Conservation (phyloP, 2,113 vertebrate species). For the Uropsilus gracilis region DNA sequence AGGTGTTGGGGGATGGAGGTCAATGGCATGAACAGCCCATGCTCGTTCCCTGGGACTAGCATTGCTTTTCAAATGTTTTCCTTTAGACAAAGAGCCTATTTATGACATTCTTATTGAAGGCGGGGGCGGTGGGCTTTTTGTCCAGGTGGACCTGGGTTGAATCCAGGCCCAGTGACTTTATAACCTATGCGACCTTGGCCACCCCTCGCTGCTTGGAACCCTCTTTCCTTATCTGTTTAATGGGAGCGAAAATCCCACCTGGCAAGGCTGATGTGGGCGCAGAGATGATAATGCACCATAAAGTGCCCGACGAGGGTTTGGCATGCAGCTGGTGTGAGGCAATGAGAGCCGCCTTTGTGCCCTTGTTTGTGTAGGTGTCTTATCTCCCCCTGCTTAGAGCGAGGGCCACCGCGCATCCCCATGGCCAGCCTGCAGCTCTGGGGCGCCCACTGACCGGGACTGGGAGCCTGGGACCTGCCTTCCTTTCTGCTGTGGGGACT, state of each 20-base stretch:
- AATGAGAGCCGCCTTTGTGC: slow-evolving; percentile 52
- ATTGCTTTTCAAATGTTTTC: not conserved
- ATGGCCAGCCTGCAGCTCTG: not conserved
- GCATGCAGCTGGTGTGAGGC: not conserved
- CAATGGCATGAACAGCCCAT: not conserved
- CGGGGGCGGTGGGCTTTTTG: slow-evolving; percentile 21
- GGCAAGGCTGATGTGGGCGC: slow-evolving; percentile 58
- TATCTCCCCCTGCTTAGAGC: not conserved
- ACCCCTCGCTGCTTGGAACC: not conserved
- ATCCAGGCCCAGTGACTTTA: not conserved
- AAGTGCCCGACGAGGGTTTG: slow-evolving; percentile 47
- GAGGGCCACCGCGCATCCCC: not conserved
- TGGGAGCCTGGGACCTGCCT: not conserved
- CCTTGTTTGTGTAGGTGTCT: slow-evolving; percentile 57
- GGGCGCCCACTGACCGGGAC: not conserved
- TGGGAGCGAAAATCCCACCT: slow-evolving; percentile 65
- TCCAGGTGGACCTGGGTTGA: slow-evolving; percentile 50
- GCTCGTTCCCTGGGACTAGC: not conserved
- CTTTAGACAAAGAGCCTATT: slow-evolving; percentile 60
- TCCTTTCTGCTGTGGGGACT: not conserved
- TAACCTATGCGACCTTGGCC: slow-evolving; percentile 34
- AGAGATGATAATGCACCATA: slow-evolving; percentile 42
- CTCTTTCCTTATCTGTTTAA: slow-evolving; percentile 55
- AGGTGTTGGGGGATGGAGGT: too few species aligned
- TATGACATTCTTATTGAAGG: not conserved